Base-by-base conservation (phyloP, 1,140 invertebrate species). In the Orius insidiosus region DNA sequence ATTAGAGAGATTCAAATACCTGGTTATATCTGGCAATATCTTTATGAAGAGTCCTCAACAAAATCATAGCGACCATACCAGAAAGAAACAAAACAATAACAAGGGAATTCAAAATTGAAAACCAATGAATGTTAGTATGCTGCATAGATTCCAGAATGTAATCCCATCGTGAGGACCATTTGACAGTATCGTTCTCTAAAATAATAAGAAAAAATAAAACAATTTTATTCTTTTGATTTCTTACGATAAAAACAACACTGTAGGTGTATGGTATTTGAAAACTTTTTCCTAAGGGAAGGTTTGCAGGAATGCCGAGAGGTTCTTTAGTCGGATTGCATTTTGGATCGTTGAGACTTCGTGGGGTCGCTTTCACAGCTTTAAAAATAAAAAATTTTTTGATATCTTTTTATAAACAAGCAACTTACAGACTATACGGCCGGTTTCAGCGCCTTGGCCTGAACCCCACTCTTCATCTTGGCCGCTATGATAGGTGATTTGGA, bases 61-160 rank as follows among this genome's bases (percentile, higher is more conserved):
- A 75, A 57, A 98, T 98, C 93, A 98, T 98, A 8, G 93, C 95
- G 9, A 98, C 92, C 94, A 99, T 98, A 54, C 94, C 95, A 55
- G 90, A 94, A 5, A 89, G 64, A 59, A 90, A 88, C 3, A 88
- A 63, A 10, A 87, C 84, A 58, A 89, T 90, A 41, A 93, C 85
- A 43, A 89, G 63, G 0, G 86, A 89, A 62, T 90, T 90, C 10
- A 90, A 63, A 55, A 90, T 90, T 44, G 85, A 93, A 58, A 98
- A 98, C 94, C 94, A 98, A 62, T 98, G 94, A 55, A 98, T 98
- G 65, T 98, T 97, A 0, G 92, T 92, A 58, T 97, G 89, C 0
- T 89, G 90, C 80, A 95, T 94, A 1, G 92, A 95, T 63, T 97
- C 89, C 38, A 99, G 66, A 52, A 99, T 95, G 60, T 98, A 98